Percentiles rank a stretch among this genome's conserved stretches.
These are phyloP conservation scores for Martes martes DNA, from an alignment of 2,113 vertebrate species.

Conservation along the genomic window DNA sequence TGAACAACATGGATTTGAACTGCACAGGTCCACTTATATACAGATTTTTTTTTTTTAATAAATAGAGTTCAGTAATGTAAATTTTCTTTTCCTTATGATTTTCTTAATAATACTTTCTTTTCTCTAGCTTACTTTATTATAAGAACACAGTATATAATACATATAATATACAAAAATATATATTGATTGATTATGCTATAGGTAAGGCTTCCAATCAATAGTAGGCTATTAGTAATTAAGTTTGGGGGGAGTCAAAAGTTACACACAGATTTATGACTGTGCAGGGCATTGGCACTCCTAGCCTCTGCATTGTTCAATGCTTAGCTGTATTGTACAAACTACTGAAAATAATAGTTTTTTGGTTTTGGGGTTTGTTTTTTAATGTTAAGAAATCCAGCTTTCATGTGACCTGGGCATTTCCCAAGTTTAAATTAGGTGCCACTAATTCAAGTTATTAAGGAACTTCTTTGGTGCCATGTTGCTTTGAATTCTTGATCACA, in stretches of 20 bases:
- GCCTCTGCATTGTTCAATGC: background rate
- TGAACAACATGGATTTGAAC: background rate
- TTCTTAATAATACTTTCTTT: background rate
- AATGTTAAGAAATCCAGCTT: background rate
- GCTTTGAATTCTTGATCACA: background rate
- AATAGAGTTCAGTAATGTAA: background rate
- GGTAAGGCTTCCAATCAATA: background rate
- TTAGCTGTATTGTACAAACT: background rate
- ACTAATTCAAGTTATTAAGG: conserved; percentile 14
- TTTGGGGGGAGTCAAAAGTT: background rate
- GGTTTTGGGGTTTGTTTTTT: background rate
- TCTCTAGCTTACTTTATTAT: background rate
- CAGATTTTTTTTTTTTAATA: background rate
- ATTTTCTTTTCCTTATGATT: background rate
- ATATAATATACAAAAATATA: background rate
- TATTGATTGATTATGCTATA: background rate
- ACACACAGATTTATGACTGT: background rate
- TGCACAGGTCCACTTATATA: background rate
- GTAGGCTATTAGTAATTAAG: background rate
- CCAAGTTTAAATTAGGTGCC: conserved; percentile 22
- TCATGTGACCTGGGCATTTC: background rate
- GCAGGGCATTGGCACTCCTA: background rate
- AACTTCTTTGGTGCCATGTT: background rate
- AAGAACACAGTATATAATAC: background rate
- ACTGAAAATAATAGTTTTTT: background rate